Base-by-base conservation (phyloP, 2,113 vertebrate genomes). In the Thunnus maccoyii region DNA sequence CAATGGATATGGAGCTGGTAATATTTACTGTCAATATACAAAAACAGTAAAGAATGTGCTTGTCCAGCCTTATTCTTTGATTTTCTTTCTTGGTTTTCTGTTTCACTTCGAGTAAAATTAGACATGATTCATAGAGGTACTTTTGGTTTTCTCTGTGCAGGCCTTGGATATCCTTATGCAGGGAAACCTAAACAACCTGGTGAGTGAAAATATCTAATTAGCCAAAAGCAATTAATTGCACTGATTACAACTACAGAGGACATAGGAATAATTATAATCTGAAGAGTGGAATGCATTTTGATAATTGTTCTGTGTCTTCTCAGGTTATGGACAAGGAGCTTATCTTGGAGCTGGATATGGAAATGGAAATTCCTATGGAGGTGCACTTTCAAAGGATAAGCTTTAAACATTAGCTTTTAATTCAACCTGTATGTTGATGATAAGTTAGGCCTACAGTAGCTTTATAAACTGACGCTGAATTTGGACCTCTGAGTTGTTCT, bases 1-100 rank as follows among this genome's bases (percentile, higher is more conserved):
- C 16, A 89, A 91, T 66, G 88, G 90, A 78, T 78, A 86, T 18
- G 70, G 85, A 85, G 61, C 80, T 55, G 93, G 91, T 93, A 90
- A 86, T 50, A 70, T 71, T 78, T 13, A 5, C 30, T 41, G 0
- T 51, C 11, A 41, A 12, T 17, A 52, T 54, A 52, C 46, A 67
- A 7, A 62, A 5, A 20, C 1, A 46, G 15, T 60, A 27, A 63
- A 22, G 12, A 9, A 46, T 17, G 9, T 41, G 4, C 44, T 51
- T 8, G 36, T 41, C 9, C 36, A 41, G 36, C 36, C 36, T 41
- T 41, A 36, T 9, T 36, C 1, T 41, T 9, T 27, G 32, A 17
- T 61, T 15, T 50, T 17, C 36, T 6, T 52, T 30, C 15, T 8
- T 10, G 15, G n/a, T 60, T 72, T 41, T 2, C 11, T 60, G 2